A percentile compares a stretch with the other conserved stretches of the same genome.
Conservation (phyloP, 2,113 vertebrate genomes). For the Cercocebus atys region DNA sequence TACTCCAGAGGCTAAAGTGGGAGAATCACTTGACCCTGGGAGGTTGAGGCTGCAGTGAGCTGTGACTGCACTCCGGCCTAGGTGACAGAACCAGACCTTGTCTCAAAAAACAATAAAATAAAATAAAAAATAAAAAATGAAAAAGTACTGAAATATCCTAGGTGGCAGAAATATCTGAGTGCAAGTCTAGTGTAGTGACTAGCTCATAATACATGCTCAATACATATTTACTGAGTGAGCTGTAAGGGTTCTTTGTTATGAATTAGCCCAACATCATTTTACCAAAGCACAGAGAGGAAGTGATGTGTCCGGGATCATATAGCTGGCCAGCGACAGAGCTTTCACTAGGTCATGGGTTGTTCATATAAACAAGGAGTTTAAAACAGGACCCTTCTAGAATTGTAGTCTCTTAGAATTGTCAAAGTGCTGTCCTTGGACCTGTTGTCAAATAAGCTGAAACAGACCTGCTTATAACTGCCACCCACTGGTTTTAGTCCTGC, state of each 20-base stretch:
- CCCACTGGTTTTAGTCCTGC: background rate
- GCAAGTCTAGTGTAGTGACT: background rate
- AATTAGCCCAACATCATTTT: background rate
- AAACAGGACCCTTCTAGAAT: background rate
- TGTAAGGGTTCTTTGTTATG: background rate
- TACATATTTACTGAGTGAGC: background rate
- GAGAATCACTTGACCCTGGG: no score
- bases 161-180: background rate
- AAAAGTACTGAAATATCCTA: background rate
- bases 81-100: no score
- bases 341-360: background rate
- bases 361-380: background rate
- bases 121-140: background rate
- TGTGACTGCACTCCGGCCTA: no score
- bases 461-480: background rate
- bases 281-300: background rate
- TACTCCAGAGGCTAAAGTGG: no score
- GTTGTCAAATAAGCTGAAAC: background rate
- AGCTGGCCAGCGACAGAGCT: background rate
- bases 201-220: background rate
- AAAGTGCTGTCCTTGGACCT: background rate
- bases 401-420: background rate
- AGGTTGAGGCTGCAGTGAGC: no score
- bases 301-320: background rate
- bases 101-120: background rate